Conservation (phyloP, 2,888 invertebrate species). For the Pantelozetes paolii region DNA sequence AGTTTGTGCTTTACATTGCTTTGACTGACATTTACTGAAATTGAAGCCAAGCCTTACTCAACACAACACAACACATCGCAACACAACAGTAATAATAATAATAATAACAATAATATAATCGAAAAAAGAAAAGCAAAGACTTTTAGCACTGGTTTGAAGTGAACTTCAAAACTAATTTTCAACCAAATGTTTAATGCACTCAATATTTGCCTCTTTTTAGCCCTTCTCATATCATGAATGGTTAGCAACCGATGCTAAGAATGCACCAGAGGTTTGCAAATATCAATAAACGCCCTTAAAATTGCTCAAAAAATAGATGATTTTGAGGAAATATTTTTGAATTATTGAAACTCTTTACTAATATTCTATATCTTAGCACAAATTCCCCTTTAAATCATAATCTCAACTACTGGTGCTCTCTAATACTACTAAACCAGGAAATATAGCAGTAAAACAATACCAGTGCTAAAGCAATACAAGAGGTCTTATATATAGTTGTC, state of each 20-base stretch:
- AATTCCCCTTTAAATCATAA: too few relatives aligned
- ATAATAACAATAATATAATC: neutral
- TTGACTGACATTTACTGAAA: conserved; percentile 19
- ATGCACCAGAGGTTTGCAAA: too few relatives aligned
- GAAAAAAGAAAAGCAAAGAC: conserved; percentile 11
- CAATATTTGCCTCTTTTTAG: neutral
- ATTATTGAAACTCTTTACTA: neutral
- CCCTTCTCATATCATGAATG: neutral
- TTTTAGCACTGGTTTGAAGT: neutral
- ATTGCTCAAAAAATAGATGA: too few relatives aligned
- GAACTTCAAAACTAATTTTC: conserved; percentile 24
- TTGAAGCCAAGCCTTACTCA: conserved; percentile 10
- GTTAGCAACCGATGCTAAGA: too few relatives aligned
- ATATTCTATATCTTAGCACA: neutral
- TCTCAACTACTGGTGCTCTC: too few relatives aligned
- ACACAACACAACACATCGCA: too few relatives aligned
- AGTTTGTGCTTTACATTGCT: neutral
- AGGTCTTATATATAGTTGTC: neutral
- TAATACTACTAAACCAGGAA: too few relatives aligned
- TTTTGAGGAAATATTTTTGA: neutral
- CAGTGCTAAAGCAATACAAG: too few relatives aligned
- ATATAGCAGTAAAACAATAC: too few relatives aligned
- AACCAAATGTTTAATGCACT: neutral
- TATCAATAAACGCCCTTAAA: too few relatives aligned
- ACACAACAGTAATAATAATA: too few relatives aligned